Base-by-base conservation (phyloP, 2,888 invertebrate species). In the Noctua janthina region DNA sequence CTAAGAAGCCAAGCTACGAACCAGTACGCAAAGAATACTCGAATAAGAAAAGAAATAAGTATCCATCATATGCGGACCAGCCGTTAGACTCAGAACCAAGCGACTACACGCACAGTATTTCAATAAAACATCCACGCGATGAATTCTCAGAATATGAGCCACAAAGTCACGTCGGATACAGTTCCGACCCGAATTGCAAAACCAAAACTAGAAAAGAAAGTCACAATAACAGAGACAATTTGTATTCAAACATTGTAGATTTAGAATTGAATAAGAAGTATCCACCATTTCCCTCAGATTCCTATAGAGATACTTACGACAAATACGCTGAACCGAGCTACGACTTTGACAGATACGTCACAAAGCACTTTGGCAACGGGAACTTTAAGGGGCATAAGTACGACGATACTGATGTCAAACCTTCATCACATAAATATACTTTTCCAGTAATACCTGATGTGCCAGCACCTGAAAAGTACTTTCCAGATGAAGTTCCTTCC, bases 81-180 rank as follows among this genome's bases (percentile, higher is more conserved):
- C 72, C 79, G 20, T 81, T 89, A 76, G 96, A 96, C 83, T 91
- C 93, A 82, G 96, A 96, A 86, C 91, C 95, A 3, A 96, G 95
- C 89, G 96, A 96, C 77, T 96, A 94, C 76, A 94, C 95, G 3
- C 96, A 96, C 77, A 96, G 94, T 85, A 94, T 96, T 82, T 93
- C 94, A 69, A 95, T 96, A 54, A 96, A 95, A 88, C 96, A 96
- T 89, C 95, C 95, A 10, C 92, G 92, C 62, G 95, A 96, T 81
- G 94, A 95, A 73, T 85, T 88, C 68, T 91, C 90, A 54, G 93
- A 93, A 77, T 91, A 91, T 59, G 94, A 94, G 68, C 92, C 95
- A 23, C 93, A 95, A 83, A 94, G 95, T 89, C 95, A 96, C 90
- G 91, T 94, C 75, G 96, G 96, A 51, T 93, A 95, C 81, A 93